A percentile compares a stretch with the other conserved stretches of the same genome.
These are phyloP conservation scores for Myotis yumanensis DNA, from an alignment of 2,113 vertebrate genomes.

Conservation along the genomic window DNA sequence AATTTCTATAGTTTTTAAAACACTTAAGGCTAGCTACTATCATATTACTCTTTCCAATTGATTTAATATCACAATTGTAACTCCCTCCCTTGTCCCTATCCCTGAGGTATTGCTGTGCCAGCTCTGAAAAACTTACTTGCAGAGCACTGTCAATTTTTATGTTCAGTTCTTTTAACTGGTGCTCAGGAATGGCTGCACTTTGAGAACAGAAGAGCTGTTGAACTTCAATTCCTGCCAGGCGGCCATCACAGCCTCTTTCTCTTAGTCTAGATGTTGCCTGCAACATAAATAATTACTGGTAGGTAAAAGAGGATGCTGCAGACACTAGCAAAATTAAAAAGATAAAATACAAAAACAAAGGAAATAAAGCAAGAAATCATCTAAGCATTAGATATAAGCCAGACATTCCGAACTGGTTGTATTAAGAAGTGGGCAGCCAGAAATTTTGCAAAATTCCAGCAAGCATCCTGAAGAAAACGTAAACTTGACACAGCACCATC, in stretches of 20 bases:
- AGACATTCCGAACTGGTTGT: background rate
- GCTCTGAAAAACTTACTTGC: slow-evolving; percentile 86
- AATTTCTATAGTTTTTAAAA: slow-evolving; percentile 22
- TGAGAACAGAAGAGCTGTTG: slow-evolving; percentile 99
- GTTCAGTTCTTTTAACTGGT: slow-evolving; percentile 98
- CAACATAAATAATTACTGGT: slow-evolving; percentile 44
- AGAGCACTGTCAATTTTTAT: slow-evolving; percentile 96
- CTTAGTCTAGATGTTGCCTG: slow-evolving; percentile 94
- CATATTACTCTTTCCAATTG: background rate
- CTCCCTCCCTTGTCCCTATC: background rate
- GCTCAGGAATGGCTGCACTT: slow-evolving; percentile 94
- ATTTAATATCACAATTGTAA: background rate
- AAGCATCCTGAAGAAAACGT: background rate
- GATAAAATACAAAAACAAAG: background rate
- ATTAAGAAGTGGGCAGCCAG: background rate
- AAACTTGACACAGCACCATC: background rate
- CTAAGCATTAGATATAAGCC: background rate
- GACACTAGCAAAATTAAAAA: background rate
- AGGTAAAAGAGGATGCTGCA: slow-evolving; percentile 24
- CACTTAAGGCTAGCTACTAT: background rate
- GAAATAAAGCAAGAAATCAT: background rate
- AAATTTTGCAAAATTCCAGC: slow-evolving; percentile 1
- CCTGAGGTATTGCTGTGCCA: background rate
- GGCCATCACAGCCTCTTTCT: slow-evolving; percentile 93
- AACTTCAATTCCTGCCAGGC: slow-evolving; percentile 96